Conservation (phyloP, 2,113 vertebrate genomes). For the Lamprotornis superbus region DNA sequence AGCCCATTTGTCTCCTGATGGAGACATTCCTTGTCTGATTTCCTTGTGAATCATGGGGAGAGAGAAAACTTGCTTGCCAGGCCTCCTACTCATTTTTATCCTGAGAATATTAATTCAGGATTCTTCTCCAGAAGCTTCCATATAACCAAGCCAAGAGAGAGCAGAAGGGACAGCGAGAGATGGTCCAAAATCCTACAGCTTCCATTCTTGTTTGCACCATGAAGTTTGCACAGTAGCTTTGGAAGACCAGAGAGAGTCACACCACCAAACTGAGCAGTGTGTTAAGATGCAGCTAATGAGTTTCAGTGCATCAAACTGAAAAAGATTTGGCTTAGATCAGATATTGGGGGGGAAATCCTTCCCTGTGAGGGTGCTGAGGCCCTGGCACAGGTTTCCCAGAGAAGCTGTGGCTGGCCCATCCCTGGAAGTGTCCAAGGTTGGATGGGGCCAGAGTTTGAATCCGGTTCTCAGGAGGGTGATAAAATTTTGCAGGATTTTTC, state of each 20-base stretch:
- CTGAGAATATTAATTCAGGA: background rate
- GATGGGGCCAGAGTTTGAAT: background rate
- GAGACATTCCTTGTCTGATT: slow-evolving; percentile 23
- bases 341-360: background rate
- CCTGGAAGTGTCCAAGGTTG: background rate
- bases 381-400: background rate
- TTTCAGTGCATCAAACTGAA: background rate
- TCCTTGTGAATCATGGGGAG: background rate
- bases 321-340: background rate
- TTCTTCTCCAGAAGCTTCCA: background rate
- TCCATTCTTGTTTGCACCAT: background rate
- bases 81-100: slow-evolving; percentile 7
- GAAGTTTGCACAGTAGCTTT: background rate
- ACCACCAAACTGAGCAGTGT: background rate
- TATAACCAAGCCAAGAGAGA: background rate
- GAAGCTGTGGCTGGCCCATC: background rate
- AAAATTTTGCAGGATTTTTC: background rate
- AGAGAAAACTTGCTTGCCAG: slow-evolving; percentile 1
- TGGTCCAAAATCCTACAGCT: background rate
- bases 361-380: background rate
- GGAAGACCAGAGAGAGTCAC: background rate
- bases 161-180: background rate
- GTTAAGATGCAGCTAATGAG: background rate
- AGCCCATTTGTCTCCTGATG: background rate
- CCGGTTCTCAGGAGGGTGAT: background rate